These are phyloP conservation scores for Sesamia nonagrioides DNA, from an alignment of 1,140 invertebrate genomes.

Conservation along the genomic window DNA sequence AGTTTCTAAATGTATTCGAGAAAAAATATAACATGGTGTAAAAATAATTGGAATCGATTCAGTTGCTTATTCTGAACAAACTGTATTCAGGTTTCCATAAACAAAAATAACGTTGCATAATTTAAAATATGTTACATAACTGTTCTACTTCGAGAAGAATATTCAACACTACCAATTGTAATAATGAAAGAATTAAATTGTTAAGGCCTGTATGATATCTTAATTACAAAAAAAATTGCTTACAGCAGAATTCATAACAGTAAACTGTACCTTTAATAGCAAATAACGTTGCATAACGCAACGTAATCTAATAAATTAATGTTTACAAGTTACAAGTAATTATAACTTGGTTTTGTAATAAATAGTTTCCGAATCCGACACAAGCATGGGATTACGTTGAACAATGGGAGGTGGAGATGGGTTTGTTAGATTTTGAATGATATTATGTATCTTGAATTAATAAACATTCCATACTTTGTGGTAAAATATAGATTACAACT, in stretches of 20 bases:
- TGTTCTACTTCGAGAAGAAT: too few relatives aligned
- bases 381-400: not conserved
- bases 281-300: not conserved
- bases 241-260: not conserved
- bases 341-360: slow-evolving; percentile 16
- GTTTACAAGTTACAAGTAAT: not conserved
- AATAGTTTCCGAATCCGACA: not conserved
- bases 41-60: too few relatives aligned
- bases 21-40: too few relatives aligned
- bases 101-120: too few relatives aligned
- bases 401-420: not conserved
- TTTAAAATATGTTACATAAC: too few relatives aligned
- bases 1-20: too few relatives aligned
- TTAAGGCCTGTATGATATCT: not conserved
- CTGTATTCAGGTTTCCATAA: too few relatives aligned
- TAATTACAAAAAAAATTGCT: not conserved
- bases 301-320: slow-evolving; percentile 2
- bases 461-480: not conserved
- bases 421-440: not conserved
- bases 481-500: too few relatives aligned
- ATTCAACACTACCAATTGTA: not conserved
- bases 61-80: too few relatives aligned
- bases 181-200: not conserved
- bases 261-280: not conserved
- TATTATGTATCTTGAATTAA: not conserved